Percentiles rank a stretch among this genome's conserved stretches.
phyloP scores from a whole-genome alignment of 2,888 invertebrate species.

The Drosophila helvetica region DNA sequence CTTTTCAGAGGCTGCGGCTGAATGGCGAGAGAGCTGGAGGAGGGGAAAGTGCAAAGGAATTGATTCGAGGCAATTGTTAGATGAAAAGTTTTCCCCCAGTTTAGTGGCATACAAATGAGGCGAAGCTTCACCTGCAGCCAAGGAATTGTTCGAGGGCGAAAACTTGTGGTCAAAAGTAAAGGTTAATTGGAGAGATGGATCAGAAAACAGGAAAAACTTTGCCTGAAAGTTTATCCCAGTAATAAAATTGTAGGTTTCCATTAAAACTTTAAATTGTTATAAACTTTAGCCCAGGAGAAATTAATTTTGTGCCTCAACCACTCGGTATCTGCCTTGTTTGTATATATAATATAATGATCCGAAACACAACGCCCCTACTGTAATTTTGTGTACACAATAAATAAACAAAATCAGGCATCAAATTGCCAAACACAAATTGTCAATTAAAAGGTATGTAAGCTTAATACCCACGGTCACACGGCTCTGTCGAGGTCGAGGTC shows the following conservation, averaged over 20 bases:
- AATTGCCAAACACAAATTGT: slow-evolving; percentile 77
- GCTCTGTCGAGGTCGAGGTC: neutral
- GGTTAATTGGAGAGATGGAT: slow-evolving; percentile 10
- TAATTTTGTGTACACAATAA: slow-evolving; percentile 38
- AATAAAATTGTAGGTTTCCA: neutral
- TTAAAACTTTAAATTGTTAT: neutral
- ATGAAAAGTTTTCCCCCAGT: slow-evolving; percentile 63
- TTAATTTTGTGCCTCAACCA: neutral
- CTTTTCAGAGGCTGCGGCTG: slow-evolving; percentile 49
- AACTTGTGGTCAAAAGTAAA: slow-evolving; percentile 27
- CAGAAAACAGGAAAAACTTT: neutral
- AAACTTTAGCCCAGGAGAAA: neutral
- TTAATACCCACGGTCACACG: slow-evolving; percentile 72
- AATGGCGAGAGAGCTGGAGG: neutral
- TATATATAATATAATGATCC: slow-evolving; percentile 15
- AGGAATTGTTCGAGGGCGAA: neutral
- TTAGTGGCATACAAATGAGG: slow-evolving; percentile 71
- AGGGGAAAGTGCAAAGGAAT: neutral
- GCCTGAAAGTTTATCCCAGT: neutral
- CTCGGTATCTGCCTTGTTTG: neutral
- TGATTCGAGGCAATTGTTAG: slow-evolving; percentile 66
- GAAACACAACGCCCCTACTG: slow-evolving; percentile 1
- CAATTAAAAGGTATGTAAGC: slow-evolving; percentile 83
- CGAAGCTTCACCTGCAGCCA: slow-evolving; percentile 58
- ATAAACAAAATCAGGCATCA: slow-evolving; percentile 69